phyloP scores from a whole-genome alignment of 2,797 vertebrate genomes.

The Cynopterus sphinx region DNA sequence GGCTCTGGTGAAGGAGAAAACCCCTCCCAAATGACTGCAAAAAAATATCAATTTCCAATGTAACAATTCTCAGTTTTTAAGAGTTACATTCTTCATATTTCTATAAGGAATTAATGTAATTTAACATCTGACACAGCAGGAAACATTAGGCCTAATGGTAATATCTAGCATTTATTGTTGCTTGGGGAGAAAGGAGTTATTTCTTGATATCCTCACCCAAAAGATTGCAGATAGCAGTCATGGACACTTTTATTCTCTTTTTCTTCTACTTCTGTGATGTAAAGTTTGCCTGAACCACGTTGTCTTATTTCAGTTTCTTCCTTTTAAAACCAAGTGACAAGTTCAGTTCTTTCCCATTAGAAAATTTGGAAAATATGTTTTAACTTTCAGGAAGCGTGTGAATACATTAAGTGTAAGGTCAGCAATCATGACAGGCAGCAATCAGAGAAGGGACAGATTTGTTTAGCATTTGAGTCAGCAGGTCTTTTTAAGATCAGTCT shows the following conservation, averaged over 20 bases:
- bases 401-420: conserved; percentile 37
- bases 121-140: conserved; percentile 63
- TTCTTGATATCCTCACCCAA: conserved; percentile 79
- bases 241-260: conserved; percentile 56
- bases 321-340: conserved; percentile 56
- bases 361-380: conserved; percentile 58
- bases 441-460: conserved; percentile 38
- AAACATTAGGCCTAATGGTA: conserved; percentile 38
- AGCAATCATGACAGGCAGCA: conserved; percentile 57
- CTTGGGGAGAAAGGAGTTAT: conserved; percentile 52
- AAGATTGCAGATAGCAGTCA: conserved; percentile 69
- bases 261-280: conserved; percentile 67
- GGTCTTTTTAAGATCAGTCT: conserved; percentile 69
- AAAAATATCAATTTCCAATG: not conserved
- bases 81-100: not conserved
- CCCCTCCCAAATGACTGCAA: not conserved
- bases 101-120: conserved; percentile 64
- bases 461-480: conserved; percentile 67
- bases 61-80: not conserved
- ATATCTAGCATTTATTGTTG: conserved; percentile 52
- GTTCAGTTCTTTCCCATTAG: conserved; percentile 70
- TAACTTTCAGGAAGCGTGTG: conserved; percentile 49
- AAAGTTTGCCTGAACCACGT: conserved; percentile 79
- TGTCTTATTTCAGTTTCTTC: conserved; percentile 65
- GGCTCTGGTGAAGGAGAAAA: not conserved